Conservation (phyloP, 2,113 vertebrate genomes). For the Tyrannus savana region DNA sequence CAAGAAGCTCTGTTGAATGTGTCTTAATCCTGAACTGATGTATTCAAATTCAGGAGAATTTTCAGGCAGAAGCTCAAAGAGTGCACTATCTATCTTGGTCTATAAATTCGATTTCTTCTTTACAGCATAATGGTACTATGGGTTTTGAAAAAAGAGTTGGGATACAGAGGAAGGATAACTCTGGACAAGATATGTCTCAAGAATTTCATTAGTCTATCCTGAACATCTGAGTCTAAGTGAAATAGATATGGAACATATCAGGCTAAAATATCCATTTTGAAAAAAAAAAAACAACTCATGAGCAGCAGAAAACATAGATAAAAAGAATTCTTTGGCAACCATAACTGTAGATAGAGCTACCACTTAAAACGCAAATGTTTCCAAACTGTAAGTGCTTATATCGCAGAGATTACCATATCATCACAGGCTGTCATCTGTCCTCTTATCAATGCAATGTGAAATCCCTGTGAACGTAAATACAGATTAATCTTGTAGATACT, state of each 20-base stretch:
- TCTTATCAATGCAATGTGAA: not conserved
- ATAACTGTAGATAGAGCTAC: not conserved
- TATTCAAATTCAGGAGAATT: not conserved
- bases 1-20: not conserved
- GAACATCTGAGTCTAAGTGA: not conserved
- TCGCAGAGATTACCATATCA: constrained; percentile 25
- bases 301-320: constrained; percentile 5
- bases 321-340: constrained; percentile 12
- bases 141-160: not conserved
- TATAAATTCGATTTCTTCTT: not conserved
- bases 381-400: constrained; percentile 17
- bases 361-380: constrained; percentile 8
- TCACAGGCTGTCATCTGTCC: constrained; percentile 10
- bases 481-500: constrained; percentile 20
- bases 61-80: not conserved
- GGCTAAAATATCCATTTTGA: not conserved
- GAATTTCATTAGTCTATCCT: not conserved
- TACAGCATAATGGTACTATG: not conserved
- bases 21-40: not conserved
- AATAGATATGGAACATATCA: not conserved
- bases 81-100: not conserved
- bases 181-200: not conserved
- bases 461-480: not conserved
- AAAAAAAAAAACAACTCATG: not conserved
- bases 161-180: not conserved